Percentiles rank a stretch among this genome's conserved stretches.
Evolutionary conservation across 2,113 vertebrate genomes (phyloP).

Genomic region (Eulemur rufifrons): DNA sequence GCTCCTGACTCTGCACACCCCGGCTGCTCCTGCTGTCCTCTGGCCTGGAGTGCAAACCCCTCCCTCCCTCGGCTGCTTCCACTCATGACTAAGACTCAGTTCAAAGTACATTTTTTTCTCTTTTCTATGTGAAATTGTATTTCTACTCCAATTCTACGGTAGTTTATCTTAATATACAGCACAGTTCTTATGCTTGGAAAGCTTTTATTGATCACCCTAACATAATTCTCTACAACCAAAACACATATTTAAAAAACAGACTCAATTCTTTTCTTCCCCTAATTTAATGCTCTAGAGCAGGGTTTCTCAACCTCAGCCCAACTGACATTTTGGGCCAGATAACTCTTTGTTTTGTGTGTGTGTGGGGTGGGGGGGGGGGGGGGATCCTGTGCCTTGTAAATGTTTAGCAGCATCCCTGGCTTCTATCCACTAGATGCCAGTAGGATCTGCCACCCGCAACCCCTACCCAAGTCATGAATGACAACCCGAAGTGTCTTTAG

Average conservation of each 20-base stretch:
- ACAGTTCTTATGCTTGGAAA: background rate
- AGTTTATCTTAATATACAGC: background rate
- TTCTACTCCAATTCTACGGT: background rate
- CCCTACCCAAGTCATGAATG: accelerated
- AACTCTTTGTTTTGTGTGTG: too few species aligned
- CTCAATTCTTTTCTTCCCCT: background rate
- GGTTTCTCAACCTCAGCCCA: background rate
- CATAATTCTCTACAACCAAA: background rate
- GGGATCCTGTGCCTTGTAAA: background rate
- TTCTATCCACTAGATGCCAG: background rate
- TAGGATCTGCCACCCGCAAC: background rate
- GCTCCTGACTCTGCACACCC: background rate
- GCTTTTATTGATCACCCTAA: background rate
- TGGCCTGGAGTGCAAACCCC: background rate
- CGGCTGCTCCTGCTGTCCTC: accelerated
- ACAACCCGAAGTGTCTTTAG: background rate
- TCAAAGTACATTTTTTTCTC: background rate
- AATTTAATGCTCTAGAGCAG: background rate
- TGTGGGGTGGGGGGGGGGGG: too few species aligned
- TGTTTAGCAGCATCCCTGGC: background rate
- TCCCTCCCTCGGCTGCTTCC: background rate
- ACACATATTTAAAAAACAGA: background rate
- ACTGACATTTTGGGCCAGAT: background rate
- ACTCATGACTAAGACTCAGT: background rate
- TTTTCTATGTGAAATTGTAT: background rate